Conservation (phyloP, 2,888 invertebrate species). For the Ditylenchus weischeri region DNA sequence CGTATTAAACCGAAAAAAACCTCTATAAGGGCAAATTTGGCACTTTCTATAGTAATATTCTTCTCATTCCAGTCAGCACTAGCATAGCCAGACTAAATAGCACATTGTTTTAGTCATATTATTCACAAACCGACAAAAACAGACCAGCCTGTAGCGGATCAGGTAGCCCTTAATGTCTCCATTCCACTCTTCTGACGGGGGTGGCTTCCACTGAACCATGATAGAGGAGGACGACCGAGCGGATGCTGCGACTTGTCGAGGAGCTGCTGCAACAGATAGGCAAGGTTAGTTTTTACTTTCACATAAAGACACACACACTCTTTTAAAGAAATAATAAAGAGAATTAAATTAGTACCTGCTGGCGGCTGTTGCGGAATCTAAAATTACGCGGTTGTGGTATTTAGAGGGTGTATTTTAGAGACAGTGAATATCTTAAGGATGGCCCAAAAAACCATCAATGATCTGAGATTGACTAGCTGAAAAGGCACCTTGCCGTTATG, state of each 20-base stretch:
- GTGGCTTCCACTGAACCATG: slow-evolving; percentile 91
- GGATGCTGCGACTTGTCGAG: slow-evolving; percentile 80
- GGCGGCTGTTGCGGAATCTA: slow-evolving; percentile 79
- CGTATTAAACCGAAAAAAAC: background rate
- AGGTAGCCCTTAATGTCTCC: slow-evolving; percentile 90
- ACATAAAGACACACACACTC: too few species aligned
- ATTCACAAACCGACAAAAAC: background rate
- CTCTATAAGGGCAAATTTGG: slow-evolving; percentile 81
- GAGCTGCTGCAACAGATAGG: slow-evolving; percentile 73
- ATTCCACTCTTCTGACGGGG: slow-evolving; percentile 86
- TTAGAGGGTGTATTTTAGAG: too few species aligned
- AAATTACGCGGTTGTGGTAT: too few species aligned
- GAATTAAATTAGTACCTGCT: too few species aligned
- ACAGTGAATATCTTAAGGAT: too few species aligned
- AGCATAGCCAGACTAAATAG: slow-evolving; percentile 73
- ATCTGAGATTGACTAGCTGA: too few species aligned
- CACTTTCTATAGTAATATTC: slow-evolving; percentile 82
- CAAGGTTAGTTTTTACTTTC: too few species aligned
- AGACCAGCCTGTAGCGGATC: slow-evolving; percentile 69
- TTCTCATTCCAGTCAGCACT: slow-evolving; percentile 83
- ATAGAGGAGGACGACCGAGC: slow-evolving; percentile 90
- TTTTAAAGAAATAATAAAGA: too few species aligned
- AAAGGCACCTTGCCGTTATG: too few species aligned
- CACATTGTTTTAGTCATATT: too few species aligned
- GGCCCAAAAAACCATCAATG: too few species aligned